A percentile compares a stretch with the other conserved stretches of the same genome.
phyloP scores from a whole-genome alignment of 2,888 invertebrate species.

The Xylota segnis region DNA sequence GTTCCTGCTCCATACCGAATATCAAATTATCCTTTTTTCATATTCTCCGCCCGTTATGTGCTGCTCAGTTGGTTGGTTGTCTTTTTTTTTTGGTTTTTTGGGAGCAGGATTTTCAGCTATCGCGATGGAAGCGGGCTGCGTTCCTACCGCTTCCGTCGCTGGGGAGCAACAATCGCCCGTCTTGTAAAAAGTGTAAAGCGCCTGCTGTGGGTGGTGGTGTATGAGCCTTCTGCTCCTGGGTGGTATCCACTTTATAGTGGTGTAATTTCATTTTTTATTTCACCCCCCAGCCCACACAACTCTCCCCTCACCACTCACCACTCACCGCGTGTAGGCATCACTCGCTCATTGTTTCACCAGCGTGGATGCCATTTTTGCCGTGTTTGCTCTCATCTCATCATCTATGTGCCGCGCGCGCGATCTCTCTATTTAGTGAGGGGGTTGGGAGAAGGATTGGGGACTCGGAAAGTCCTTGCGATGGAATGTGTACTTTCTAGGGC shows the following conservation, averaged over 20 bases:
- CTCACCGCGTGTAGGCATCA: not conserved
- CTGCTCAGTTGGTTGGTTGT: slow-evolving; percentile 39
- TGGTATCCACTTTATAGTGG: slow-evolving; percentile 71
- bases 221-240: slow-evolving; percentile 39
- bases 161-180: slow-evolving; percentile 69
- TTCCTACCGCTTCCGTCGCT: slow-evolving; percentile 37
- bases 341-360: slow-evolving; percentile 62
- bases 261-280: slow-evolving; percentile 72
- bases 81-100: slow-evolving; percentile 45
- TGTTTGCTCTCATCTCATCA: slow-evolving; percentile 50
- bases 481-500: slow-evolving; percentile 21
- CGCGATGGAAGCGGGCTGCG: slow-evolving; percentile 54
- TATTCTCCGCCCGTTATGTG: slow-evolving; percentile 60
- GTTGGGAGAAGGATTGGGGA: not conserved
- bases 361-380: slow-evolving; percentile 39
- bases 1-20: slow-evolving; percentile 55
- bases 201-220: not conserved
- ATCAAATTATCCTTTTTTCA: slow-evolving; percentile 76
- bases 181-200: slow-evolving; percentile 56
- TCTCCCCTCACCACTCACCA: slow-evolving; percentile 13
- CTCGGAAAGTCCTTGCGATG: slow-evolving; percentile 1
- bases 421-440: slow-evolving; percentile 40
- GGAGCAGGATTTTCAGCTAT: slow-evolving; percentile 65
- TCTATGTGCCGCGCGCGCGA: slow-evolving; percentile 30
- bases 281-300: too few species aligned